phyloP scores from a whole-genome alignment of 2,888 invertebrate genomes.

The Melanargia galathea region DNA sequence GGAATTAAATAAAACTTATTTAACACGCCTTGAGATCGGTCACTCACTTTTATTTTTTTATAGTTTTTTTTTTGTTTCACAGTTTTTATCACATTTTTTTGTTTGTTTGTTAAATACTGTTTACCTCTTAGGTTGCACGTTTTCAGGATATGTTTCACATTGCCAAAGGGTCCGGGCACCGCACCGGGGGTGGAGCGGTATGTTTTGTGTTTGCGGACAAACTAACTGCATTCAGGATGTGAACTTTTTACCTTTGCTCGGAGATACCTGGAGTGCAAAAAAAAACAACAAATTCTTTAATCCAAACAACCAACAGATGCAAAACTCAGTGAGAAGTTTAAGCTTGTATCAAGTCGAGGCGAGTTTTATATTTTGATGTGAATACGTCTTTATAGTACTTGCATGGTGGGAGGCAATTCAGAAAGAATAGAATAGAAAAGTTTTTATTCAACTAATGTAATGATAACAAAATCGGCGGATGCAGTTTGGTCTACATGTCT shows the following conservation, averaged over 20 bases:
- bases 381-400: background rate
- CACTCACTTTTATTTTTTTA: constrained; percentile 73
- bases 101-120: constrained; percentile 75
- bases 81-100: constrained; percentile 77
- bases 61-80: constrained; percentile 71
- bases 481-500: too few species aligned
- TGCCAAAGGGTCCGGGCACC: constrained; percentile 50
- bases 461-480: too few species aligned
- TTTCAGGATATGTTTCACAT: constrained; percentile 49
- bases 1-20: constrained; percentile 66
- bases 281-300: background rate
- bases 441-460: too few species aligned
- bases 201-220: constrained; percentile 55
- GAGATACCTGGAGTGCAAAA: constrained; percentile 57
- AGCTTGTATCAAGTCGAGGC: too few species aligned
- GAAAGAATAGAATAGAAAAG: too few species aligned
- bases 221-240: constrained; percentile 69
- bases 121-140: constrained; percentile 56
- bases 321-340: too few species aligned
- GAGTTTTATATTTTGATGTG: too few species aligned
- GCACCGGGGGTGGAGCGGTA: constrained; percentile 54
- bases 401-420: too few species aligned
- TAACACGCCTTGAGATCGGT: constrained; percentile 77
- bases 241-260: constrained; percentile 69
- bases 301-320: background rate